phyloP scores from a whole-genome alignment of 2,888 invertebrate genomes.

The Drosophila lacicola region DNA sequence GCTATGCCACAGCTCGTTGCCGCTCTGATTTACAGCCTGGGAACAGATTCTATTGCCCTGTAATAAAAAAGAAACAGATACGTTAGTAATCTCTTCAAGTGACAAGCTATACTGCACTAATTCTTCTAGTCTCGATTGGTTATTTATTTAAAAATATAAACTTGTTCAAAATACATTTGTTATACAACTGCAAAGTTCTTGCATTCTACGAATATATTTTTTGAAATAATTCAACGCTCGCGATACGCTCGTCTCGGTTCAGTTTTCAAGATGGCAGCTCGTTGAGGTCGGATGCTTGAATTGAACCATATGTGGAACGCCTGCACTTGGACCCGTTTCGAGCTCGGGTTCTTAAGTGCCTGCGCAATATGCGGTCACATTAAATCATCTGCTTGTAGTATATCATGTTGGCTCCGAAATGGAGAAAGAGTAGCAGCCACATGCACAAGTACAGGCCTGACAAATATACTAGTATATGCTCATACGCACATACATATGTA shows the following conservation, averaged over 20 bases:
- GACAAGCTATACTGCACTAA: neutral
- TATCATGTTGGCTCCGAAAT: slow-evolving; percentile 58
- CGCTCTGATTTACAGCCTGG: slow-evolving; percentile 43
- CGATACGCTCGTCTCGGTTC: slow-evolving; percentile 26
- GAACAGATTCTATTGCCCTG: slow-evolving; percentile 28
- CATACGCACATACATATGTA: neutral
- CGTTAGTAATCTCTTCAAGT: slow-evolving; percentile 26
- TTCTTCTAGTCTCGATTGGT: slow-evolving; percentile 5
- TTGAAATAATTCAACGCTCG: slow-evolving; percentile 19
- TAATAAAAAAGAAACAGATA: slow-evolving; percentile 37
- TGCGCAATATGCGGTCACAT: slow-evolving; percentile 74
- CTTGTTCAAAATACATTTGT: neutral
- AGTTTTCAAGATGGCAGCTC: slow-evolving; percentile 71
- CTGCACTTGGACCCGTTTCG: slow-evolving; percentile 45
- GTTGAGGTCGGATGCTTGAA: slow-evolving; percentile 50
- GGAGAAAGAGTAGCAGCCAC: slow-evolving; percentile 40
- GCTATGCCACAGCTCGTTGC: slow-evolving; percentile 55
- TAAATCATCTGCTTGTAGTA: slow-evolving; percentile 81
- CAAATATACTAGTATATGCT: slow-evolving; percentile 40
- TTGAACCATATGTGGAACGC: slow-evolving; percentile 71
- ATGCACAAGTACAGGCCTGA: slow-evolving; percentile 64
- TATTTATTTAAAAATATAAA: slow-evolving; percentile 1
- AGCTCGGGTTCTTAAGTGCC: slow-evolving; percentile 48
- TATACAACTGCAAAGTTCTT: neutral
- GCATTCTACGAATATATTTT: slow-evolving; percentile 4